Base-by-base conservation (phyloP, 35 echinoderm and acorn worm species). In the Heliocidaris tuberculata region DNA sequence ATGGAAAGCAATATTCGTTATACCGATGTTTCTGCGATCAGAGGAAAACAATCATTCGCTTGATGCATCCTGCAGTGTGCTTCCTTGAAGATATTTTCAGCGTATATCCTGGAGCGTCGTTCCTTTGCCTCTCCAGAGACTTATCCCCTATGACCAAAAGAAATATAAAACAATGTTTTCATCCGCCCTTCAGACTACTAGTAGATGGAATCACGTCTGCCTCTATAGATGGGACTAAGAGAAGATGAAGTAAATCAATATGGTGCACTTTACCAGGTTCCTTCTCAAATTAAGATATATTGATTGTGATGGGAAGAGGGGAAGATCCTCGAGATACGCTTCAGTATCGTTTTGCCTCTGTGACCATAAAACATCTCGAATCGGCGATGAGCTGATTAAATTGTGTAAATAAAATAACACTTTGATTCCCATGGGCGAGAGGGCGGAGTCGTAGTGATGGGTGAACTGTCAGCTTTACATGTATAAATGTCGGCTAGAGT, bases 321-420 rank as follows among this genome's bases (percentile, higher is more conserved):
- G 6, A 70, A 27, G 17, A 19, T 78, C 65, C 65, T 78, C 65
- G 21, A 78, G 65, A 78, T 78, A 78, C 17, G 27, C 65, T 78
- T 78, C 65, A 78, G 21, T 78, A 27, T 78, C 6, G 6, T 21
- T 78, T 78, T 78, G 21, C 65, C 21, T 27, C 65, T 6, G 65
- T 78, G 65, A 78, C 65, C 65, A 78, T 78, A 78, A 78, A 78
- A 78, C 27, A 78, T 78, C 65, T 78, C 27, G 19, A 19, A 78
- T 78, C 65, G 65, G 65, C 65, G 65, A 78, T 78, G 65, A 78
- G 21, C 65, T 78, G 21, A 78, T 78, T 78, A 78, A 78, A 78
- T 78, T 78, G 65, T 78, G 65, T 78, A 78, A 78, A 78, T 78
- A 78, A 78, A 78, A 78, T 78, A 78, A 78, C 17, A 78, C 65